Evolutionary conservation across 1,140 invertebrate genomes (phyloP).

Genomic region (Maniola jurtina): DNA sequence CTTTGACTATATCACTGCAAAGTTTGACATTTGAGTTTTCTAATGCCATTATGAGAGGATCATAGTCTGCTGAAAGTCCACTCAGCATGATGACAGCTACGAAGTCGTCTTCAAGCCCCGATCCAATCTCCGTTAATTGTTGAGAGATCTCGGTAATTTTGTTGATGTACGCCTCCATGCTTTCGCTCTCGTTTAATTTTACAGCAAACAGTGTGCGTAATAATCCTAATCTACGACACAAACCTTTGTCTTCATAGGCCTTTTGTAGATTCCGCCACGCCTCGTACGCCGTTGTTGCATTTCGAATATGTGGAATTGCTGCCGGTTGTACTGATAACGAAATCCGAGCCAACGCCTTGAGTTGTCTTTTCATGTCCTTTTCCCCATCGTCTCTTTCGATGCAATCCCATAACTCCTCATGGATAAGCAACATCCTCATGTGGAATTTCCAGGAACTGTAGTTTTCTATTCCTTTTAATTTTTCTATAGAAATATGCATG

Average conservation of each 20-base stretch:
- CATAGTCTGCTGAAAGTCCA: constrained; percentile 41
- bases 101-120: constrained; percentile 44
- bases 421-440: constrained; percentile 11
- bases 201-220: constrained; percentile 14
- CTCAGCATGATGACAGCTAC: constrained; percentile 46
- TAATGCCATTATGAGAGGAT: constrained; percentile 44
- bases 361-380: constrained; percentile 26
- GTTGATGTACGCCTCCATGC: constrained; percentile 20
- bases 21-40: constrained; percentile 46
- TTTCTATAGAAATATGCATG: neutral
- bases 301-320: constrained; percentile 27
- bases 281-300: constrained; percentile 23
- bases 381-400: neutral
- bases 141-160: constrained; percentile 34
- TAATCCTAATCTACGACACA: constrained; percentile 32
- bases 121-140: constrained; percentile 37
- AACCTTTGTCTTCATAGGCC: constrained; percentile 33
- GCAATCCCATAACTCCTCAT: constrained; percentile 20
- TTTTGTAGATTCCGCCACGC: constrained; percentile 32
- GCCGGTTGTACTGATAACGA: constrained; percentile 24
- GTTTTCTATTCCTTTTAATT: neutral
- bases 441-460: neutral
- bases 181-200: constrained; percentile 14
- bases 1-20: constrained; percentile 37
- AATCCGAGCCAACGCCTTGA: constrained; percentile 32